These are phyloP conservation scores for Napeogenes sylphis DNA, from an alignment of 2,888 invertebrate species.

Conservation along the genomic window DNA sequence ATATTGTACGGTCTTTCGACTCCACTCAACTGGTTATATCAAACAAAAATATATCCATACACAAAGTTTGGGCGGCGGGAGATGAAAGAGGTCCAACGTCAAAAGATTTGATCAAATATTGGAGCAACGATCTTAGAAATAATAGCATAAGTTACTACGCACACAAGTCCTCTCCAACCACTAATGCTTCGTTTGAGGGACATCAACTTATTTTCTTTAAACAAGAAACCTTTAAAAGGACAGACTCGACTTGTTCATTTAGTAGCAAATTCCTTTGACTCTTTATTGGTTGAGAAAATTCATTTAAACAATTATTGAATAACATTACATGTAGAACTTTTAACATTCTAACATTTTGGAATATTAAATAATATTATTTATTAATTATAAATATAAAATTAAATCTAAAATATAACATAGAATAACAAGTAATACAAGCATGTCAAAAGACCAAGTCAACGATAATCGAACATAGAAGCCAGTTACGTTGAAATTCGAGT, in stretches of 20 bases:
- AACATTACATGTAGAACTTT: too few species aligned
- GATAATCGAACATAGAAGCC: conserved; percentile 10
- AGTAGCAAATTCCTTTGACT: conserved; percentile 1
- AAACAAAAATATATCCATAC: conserved; percentile 31
- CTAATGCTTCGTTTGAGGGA: conserved; percentile 62
- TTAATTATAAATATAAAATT: too few species aligned
- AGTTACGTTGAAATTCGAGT: conserved; percentile 41
- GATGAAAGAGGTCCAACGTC: conserved; percentile 63
- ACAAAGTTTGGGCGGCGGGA: conserved; percentile 54
- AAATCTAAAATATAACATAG: neutral
- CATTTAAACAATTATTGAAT: too few species aligned
- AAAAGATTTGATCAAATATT: conserved; percentile 72
- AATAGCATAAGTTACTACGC: conserved; percentile 73
- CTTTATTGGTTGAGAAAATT: too few species aligned
- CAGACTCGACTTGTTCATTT: conserved; percentile 18
- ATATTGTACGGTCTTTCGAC: conserved; percentile 11
- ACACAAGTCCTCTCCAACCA: conserved; percentile 64
- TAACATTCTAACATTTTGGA: too few species aligned
- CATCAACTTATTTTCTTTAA: conserved; percentile 71
- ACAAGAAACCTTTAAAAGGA: conserved; percentile 45
- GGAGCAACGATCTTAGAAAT: conserved; percentile 69
- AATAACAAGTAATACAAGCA: neutral
- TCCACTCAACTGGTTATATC: conserved; percentile 17
- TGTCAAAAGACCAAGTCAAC: conserved; percentile 2
- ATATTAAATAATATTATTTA: too few species aligned